phyloP scores from a whole-genome alignment of 2,888 invertebrate genomes.

The Melinopterus prodromus region DNA sequence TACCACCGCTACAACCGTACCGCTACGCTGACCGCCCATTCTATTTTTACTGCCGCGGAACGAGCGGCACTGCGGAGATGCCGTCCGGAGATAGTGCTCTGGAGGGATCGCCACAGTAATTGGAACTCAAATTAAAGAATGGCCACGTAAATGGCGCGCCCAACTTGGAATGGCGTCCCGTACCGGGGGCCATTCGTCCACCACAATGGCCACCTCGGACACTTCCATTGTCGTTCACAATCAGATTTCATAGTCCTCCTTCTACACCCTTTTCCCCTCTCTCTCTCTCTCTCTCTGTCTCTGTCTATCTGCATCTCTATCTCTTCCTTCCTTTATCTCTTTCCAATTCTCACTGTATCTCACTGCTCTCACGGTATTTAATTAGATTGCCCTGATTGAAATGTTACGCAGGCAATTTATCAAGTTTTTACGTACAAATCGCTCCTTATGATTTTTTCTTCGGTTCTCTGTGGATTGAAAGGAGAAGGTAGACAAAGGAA shows the following conservation, averaged over 20 bases:
- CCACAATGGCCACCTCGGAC: constrained; percentile 45
- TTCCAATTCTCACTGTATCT: neutral
- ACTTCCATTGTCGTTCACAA: constrained; percentile 45
- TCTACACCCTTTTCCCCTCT: neutral
- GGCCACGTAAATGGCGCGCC: constrained; percentile 56
- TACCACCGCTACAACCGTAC: neutral
- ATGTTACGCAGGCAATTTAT: constrained; percentile 4
- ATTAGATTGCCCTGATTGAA: neutral
- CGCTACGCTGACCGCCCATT: neutral
- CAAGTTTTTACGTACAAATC: neutral
- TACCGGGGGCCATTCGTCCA: constrained; percentile 41
- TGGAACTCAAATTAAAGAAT: constrained; percentile 47
- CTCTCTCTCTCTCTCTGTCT: neutral
- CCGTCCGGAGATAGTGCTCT: constrained; percentile 9
- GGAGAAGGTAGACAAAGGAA: neutral
- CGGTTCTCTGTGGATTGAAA: neutral
- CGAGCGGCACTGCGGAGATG: neutral
- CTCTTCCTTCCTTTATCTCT: constrained; percentile 1
- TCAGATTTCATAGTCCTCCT: constrained; percentile 42
- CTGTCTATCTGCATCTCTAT: neutral
- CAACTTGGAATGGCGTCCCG: constrained; percentile 57
- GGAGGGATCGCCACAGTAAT: constrained; percentile 38
- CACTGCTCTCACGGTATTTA: constrained; percentile 6
- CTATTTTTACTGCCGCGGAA: constrained; percentile 13
- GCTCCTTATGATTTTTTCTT: neutral